Percentiles rank a stretch among this genome's conserved stretches.
These are phyloP conservation scores for Rhizomys pruinosus DNA, from an alignment of 2,113 vertebrate genomes.

Conservation along the genomic window DNA sequence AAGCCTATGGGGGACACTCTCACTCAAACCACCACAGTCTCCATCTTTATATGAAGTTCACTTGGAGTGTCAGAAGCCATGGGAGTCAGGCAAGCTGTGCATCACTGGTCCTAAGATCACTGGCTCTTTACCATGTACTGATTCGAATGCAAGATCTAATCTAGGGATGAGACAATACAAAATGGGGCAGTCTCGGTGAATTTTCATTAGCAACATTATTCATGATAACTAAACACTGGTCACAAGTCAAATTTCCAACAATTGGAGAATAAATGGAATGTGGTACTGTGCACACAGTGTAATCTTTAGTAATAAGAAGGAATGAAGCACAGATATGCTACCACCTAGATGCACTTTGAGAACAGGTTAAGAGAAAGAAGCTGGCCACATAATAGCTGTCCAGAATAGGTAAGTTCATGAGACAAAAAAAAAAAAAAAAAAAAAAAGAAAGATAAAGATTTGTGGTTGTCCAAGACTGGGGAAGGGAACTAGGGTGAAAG, in stretches of 20 bases:
- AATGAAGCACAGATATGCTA: neutral
- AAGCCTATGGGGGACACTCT: too few relatives aligned
- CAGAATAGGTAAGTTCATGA: neutral
- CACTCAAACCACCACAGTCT: neutral
- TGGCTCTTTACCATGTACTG: neutral
- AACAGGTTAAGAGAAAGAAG: neutral
- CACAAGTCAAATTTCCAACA: neutral
- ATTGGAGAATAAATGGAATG: neutral
- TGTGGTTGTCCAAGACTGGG: neutral
- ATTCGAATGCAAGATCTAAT: neutral
- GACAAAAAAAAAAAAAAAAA: too few relatives aligned
- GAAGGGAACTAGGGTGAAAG: neutral
- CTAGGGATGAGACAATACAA: neutral
- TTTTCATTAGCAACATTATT: neutral
- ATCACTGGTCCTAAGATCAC: neutral
- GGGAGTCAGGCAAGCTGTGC: neutral
- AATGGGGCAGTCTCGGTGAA: neutral
- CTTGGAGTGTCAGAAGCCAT: neutral
- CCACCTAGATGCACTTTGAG: neutral
- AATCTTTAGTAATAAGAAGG: slow-evolving; percentile 23
- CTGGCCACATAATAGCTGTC: neutral
- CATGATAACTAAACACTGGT: neutral
- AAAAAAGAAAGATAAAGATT: too few relatives aligned
- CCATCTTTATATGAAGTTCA: neutral
- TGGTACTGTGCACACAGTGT: neutral